Conservation (phyloP, 2,113 vertebrate genomes). For the Scartelaos histophorus region DNA sequence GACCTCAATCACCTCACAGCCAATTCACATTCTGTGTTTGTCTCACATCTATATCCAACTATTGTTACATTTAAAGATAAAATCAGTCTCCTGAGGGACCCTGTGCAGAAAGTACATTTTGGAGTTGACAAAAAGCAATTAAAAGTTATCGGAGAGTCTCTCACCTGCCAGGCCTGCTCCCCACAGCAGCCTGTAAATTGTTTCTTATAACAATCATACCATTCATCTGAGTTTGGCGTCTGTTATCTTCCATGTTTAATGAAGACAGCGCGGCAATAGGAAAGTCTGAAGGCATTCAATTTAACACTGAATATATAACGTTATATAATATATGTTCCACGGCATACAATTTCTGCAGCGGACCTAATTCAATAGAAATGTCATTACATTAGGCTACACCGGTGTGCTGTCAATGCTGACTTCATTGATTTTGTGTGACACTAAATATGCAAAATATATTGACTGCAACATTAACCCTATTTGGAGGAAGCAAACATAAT, state of each 20-base stretch:
- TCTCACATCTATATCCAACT: slow-evolving; percentile 5
- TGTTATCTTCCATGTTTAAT: slow-evolving; percentile 4
- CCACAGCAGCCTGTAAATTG: slow-evolving; percentile 9
- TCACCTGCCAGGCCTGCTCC: slow-evolving; percentile 19
- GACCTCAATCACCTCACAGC: not conserved
- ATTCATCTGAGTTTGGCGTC: not conserved
- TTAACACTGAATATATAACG: not conserved
- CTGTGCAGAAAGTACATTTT: slow-evolving; percentile 1
- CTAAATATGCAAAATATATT: not conserved
- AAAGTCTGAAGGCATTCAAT: not conserved
- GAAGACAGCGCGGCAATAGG: not conserved
- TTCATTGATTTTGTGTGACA: not conserved
- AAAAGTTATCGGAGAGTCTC: slow-evolving; percentile 13
- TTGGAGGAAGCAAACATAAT: not conserved
- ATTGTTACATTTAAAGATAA: slow-evolving; percentile 3
- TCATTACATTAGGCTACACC: not conserved
- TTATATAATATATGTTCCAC: not conserved
- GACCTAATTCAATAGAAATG: not conserved
- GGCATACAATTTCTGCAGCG: not conserved
- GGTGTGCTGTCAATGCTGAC: not conserved
- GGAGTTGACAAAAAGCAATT: slow-evolving; percentile 27
- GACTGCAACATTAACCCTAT: not conserved
- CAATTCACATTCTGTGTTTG: not conserved
- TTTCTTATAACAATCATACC: not conserved
- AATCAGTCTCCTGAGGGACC: not conserved